A percentile compares a stretch with the other conserved stretches of the same genome.
Conservation (phyloP, 2,113 vertebrate genomes). For the Caranx ignobilis region DNA sequence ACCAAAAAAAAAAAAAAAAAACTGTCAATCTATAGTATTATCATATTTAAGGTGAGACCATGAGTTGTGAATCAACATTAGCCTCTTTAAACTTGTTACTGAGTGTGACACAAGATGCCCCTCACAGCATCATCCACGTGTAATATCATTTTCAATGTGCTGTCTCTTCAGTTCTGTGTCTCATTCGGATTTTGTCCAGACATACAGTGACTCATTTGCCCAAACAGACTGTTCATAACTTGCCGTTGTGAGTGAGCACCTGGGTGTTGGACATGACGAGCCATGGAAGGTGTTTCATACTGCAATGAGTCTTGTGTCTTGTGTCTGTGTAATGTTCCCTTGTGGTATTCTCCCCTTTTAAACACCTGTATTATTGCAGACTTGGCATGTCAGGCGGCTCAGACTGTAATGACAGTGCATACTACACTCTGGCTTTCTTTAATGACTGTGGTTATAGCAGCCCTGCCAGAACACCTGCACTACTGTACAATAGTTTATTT, state of each 20-base stretch:
- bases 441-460: constrained; percentile 45
- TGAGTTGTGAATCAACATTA: background rate
- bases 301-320: constrained; percentile 48
- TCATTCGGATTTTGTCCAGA: constrained; percentile 43
- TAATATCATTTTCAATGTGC: background rate
- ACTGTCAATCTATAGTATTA: background rate
- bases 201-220: constrained; percentile 62
- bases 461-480: constrained; percentile 19
- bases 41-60: background rate
- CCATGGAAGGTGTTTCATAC: constrained; percentile 33
- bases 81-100: background rate
- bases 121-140: background rate
- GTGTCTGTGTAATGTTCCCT: constrained; percentile 25
- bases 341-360: constrained; percentile 40
- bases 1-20: background rate
- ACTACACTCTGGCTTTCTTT: constrained; percentile 61
- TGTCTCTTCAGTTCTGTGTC: background rate
- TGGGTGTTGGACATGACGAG: constrained; percentile 51
- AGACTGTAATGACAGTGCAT: constrained; percentile 67
- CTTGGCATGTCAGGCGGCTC: constrained; percentile 31
- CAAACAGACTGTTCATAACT: constrained; percentile 45
- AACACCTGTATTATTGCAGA: constrained; percentile 68
- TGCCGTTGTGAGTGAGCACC: constrained; percentile 64
- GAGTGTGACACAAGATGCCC: background rate
- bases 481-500: constrained; percentile 1